Evolutionary conservation across 23 tunicate genomes (phyloP), one percentile per base, ranked within the genome.

Genomic region (Halocynthia roretzi): DNA sequence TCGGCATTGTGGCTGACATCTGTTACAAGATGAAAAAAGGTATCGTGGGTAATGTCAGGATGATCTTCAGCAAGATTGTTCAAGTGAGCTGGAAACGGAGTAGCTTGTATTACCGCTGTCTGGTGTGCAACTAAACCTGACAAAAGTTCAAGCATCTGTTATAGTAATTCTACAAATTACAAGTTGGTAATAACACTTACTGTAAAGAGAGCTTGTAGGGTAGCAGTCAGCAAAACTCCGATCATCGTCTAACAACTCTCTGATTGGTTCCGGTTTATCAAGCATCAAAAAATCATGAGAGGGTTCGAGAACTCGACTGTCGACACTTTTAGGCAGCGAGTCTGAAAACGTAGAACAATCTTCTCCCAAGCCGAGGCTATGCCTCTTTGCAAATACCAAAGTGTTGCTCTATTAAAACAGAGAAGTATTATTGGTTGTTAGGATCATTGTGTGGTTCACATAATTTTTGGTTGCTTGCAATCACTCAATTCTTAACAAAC

Each of bases 271-370:
- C 22, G 70, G 70, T 65, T 65, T 65, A 20, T 48, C 70, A 40
- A 65, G 31, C 19, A 48, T 65, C 2, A 65, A 65, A 15, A 65
- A 65, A 65, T 65, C 70, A 65, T 65, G 70, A 20, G 70, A 20
- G 22, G 70, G 70, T 65, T 40, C 31, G 10, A 65, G 19, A 65
- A 65, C 70, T 10, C 70, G 15, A 65, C 48, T 9, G 31, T 65
- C 70, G 5, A 65, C 5, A 5, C 48, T 65, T 15, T 65, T 65
- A 15, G 10, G 22, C 63, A 58, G 4, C 17, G 63, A n/a, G 44
- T 31, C 44, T 4, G 4, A 4, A 4, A 31, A 31, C 44, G 44
- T 1, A 31, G 44, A 31, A 31, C 44, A 0, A 31, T 31, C 44
- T 31, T 31, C 44, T 4, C 44, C 44, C 44, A 31, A 31, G 44